These are phyloP conservation scores for Tragelaphus eurycerus DNA, from an alignment of 2,797 vertebrate species.

Conservation along the genomic window DNA sequence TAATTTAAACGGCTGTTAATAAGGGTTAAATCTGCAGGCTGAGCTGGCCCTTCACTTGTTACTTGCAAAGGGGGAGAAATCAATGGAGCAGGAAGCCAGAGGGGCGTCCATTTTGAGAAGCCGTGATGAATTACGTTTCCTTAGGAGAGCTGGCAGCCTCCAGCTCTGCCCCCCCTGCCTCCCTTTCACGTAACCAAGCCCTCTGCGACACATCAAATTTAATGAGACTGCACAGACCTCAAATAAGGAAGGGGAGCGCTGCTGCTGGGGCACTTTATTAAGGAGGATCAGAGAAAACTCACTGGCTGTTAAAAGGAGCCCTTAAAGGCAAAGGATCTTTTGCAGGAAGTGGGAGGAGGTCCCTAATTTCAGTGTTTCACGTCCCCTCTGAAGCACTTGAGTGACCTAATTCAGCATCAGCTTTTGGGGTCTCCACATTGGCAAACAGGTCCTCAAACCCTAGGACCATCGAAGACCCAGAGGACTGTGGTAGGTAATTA, in stretches of 20 bases:
- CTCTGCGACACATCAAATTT: conserved; percentile 86
- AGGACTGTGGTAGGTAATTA: neutral
- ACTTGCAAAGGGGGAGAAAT: conserved; percentile 59
- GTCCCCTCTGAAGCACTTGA: conserved; percentile 31
- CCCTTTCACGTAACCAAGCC: conserved; percentile 81
- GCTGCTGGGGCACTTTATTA: conserved; percentile 80
- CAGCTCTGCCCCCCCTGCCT: conserved; percentile 80
- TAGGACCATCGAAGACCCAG: neutral
- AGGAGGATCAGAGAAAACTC: conserved; percentile 82
- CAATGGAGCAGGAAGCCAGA: conserved; percentile 80
- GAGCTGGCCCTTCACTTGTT: conserved; percentile 63
- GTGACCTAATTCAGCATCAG: conserved; percentile 18
- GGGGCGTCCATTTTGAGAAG: conserved; percentile 82
- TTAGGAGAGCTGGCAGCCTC: conserved; percentile 81
- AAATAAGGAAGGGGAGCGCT: conserved; percentile 77
- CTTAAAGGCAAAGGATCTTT: conserved; percentile 81
- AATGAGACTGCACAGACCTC: conserved; percentile 86
- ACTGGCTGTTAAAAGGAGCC: conserved; percentile 77
- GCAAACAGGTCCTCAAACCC: neutral
- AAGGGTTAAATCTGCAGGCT: conserved; percentile 83
- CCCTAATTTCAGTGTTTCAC: conserved; percentile 58
- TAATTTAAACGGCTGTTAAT: conserved; percentile 81
- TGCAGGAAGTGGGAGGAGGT: conserved; percentile 40
- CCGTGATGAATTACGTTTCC: conserved; percentile 83
- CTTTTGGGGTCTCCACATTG: neutral